These are phyloP conservation scores for Brachionus manjavacas DNA, from an alignment of 1,140 invertebrate species.

Conservation along the genomic window DNA sequence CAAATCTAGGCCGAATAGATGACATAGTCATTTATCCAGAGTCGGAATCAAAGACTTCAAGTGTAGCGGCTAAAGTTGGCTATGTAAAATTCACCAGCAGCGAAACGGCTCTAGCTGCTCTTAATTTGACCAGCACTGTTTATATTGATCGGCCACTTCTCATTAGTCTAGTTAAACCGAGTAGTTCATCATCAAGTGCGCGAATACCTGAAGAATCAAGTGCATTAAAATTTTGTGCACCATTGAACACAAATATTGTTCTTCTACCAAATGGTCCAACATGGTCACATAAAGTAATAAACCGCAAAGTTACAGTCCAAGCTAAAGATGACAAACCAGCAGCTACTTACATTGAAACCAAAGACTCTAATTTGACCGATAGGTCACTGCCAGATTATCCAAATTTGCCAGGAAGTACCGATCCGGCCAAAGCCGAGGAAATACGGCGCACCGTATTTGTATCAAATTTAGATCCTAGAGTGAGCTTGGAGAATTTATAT, in stretches of 20 bases:
- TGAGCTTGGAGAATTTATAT: slow-evolving; percentile 3
- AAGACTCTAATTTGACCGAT: slow-evolving; percentile 20
- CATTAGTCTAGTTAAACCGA: background rate
- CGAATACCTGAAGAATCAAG: slow-evolving; percentile 41
- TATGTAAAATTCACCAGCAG: slow-evolving; percentile 39
- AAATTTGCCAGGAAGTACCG: background rate
- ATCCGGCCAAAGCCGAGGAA: slow-evolving; percentile 19
- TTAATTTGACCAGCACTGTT: slow-evolving; percentile 36
- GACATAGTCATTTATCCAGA: slow-evolving; percentile 38
- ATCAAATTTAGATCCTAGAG: slow-evolving; percentile 20
- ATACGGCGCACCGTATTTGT: slow-evolving; percentile 41
- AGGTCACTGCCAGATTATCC: slow-evolving; percentile 34
- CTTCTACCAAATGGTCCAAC: slow-evolving; percentile 16
- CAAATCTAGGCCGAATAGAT: slow-evolving; percentile 34
- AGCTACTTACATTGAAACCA: slow-evolving; percentile 23
- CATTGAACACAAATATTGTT: slow-evolving; percentile 4
- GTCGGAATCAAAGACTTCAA: slow-evolving; percentile 1
- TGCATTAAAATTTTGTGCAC: slow-evolving; percentile 33
- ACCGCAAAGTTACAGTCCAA: background rate
- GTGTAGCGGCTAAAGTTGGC: slow-evolving; percentile 20
- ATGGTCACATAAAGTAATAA: slow-evolving; percentile 34
- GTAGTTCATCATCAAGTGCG: background rate
- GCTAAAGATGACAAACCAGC: background rate
- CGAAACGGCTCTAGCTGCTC: slow-evolving; percentile 22
- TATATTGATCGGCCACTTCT: slow-evolving; percentile 36